Evolutionary conservation across 2,113 vertebrate genomes (phyloP).

Genomic region (Psittacus erithacus): DNA sequence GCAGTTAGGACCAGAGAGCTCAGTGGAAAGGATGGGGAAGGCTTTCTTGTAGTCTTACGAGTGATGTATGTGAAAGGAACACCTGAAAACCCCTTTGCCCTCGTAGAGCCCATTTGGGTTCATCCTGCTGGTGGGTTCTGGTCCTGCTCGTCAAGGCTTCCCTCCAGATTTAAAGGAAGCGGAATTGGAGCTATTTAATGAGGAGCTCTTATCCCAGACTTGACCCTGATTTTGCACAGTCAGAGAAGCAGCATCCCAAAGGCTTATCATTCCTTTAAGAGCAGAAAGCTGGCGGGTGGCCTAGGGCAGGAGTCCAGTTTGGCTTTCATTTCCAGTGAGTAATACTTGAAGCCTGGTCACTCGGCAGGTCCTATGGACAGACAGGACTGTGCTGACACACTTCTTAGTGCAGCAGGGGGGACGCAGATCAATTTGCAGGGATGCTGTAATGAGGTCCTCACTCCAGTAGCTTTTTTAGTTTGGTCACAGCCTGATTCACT

Average conservation of each 20-base stretch:
- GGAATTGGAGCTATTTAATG: background rate
- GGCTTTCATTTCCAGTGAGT: background rate
- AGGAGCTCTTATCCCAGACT: background rate
- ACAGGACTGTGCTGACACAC: background rate
- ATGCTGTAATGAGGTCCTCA: background rate
- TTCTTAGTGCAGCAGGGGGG: background rate
- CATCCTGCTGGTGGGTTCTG: background rate
- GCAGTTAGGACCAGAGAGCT: background rate
- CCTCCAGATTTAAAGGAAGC: background rate
- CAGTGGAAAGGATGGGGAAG: background rate
- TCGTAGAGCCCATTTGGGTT: background rate
- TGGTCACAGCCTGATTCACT: background rate
- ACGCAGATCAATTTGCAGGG: background rate
- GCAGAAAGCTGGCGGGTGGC: slow-evolving; percentile 4
- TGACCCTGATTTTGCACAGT: slow-evolving; percentile 9
- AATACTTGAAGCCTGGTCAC: background rate
- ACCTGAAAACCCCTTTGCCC: background rate
- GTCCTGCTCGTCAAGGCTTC: background rate
- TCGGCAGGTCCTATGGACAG: background rate
- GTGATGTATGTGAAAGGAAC: background rate
- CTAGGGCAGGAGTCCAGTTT: slow-evolving; percentile 25
- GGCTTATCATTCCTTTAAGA: slow-evolving; percentile 35
- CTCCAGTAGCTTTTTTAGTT: fast-evolving
- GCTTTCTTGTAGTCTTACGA: background rate
- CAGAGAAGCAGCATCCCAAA: slow-evolving; percentile 47